phyloP scores from a whole-genome alignment of 2,113 vertebrate genomes.

The Cercocebus atys region DNA sequence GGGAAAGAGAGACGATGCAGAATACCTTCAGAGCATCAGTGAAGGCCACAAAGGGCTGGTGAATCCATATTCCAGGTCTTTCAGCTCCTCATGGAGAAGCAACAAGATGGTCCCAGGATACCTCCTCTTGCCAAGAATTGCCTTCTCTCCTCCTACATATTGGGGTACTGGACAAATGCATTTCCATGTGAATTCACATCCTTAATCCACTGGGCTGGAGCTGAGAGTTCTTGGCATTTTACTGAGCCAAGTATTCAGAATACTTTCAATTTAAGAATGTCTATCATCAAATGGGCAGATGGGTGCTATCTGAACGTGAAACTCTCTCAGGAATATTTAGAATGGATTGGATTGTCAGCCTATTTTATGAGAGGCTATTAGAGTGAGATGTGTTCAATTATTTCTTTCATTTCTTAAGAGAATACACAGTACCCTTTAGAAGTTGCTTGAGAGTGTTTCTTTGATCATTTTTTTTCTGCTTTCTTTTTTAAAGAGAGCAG shows the following conservation, averaged over 20 bases:
- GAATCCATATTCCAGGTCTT: neutral
- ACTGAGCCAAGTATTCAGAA: neutral
- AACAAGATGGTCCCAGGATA: fast-evolving
- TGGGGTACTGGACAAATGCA: neutral
- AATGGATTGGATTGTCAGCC: neutral
- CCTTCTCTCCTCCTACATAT: neutral
- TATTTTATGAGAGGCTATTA: neutral
- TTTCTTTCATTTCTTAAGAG: neutral
- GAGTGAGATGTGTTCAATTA: neutral
- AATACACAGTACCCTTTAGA: slow-evolving; percentile 25
- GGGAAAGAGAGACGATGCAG: neutral
- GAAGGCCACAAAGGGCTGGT: neutral
- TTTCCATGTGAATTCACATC: neutral
- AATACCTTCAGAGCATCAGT: neutral
- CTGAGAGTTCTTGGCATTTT: neutral
- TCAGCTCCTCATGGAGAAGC: neutral
- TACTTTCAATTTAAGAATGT: neutral
- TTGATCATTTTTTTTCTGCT: neutral
- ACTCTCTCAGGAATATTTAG: neutral
- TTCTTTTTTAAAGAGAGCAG: slow-evolving; percentile 18
- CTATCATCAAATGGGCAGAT: neutral
- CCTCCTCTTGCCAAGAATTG: neutral
- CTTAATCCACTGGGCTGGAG: neutral
- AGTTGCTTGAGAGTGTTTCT: neutral
- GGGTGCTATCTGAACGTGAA: slow-evolving; percentile 5